phyloP scores from a whole-genome alignment of 37 sponge, comb jelly and placozoan genomes.

The Geodia barretti region DNA sequence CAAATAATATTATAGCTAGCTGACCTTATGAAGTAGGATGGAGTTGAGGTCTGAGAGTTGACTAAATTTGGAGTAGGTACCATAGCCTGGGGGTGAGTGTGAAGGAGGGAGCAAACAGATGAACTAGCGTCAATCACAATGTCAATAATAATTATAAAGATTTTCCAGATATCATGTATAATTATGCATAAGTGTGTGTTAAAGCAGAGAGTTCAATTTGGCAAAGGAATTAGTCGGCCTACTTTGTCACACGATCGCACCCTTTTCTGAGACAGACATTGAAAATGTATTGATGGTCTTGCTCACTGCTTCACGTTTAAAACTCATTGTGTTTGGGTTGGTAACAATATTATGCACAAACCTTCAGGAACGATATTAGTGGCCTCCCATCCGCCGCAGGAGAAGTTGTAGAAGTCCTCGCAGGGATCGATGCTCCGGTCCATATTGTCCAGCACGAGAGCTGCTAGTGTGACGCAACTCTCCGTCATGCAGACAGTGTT shows the following conservation, averaged over 20 bases:
- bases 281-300: too few relatives aligned
- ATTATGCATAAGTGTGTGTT: neutral
- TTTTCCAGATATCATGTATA: too few relatives aligned
- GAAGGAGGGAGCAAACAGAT: too few relatives aligned
- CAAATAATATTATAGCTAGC: too few relatives aligned
- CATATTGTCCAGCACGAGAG: slow-evolving; percentile 45
- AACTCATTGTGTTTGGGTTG: too few relatives aligned
- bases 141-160: too few relatives aligned
- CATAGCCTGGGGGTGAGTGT: slow-evolving; percentile 9
- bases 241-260: too few relatives aligned
- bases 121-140: too few relatives aligned
- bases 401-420: slow-evolving; percentile 79
- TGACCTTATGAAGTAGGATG: neutral
- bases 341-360: slow-evolving; percentile 32
- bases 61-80: neutral
- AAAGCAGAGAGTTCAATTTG: too few relatives aligned
- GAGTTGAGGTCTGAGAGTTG: neutral
- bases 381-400: slow-evolving; percentile 76
- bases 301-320: too few relatives aligned
- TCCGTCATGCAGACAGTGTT: slow-evolving; percentile 35
- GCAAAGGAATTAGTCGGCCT: too few relatives aligned
- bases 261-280: too few relatives aligned
- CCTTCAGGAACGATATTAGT: slow-evolving; percentile 62
- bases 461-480: slow-evolving; percentile 51
- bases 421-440: slow-evolving; percentile 70